phyloP scores from a whole-genome alignment of 2,113 vertebrate species.

The Panthera tigris region DNA sequence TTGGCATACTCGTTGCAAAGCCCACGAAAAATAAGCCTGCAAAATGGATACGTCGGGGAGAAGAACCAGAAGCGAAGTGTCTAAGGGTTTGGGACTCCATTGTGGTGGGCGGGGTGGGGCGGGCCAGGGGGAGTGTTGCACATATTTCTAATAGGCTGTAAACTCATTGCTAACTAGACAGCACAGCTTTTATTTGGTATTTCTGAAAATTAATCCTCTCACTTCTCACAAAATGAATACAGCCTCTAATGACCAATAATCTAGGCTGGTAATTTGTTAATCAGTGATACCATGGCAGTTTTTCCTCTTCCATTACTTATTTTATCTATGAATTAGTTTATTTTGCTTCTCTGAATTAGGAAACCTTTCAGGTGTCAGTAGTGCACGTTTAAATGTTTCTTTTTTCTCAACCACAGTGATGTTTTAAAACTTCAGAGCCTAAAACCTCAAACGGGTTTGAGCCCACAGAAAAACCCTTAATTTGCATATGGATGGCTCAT shows the following conservation, averaged over 20 bases:
- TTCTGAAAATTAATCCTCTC: too few relatives aligned
- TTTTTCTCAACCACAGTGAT: background rate
- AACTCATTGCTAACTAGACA: too few relatives aligned
- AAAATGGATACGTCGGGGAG: too few relatives aligned
- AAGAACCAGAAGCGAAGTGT: too few relatives aligned
- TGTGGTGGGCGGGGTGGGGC: too few relatives aligned
- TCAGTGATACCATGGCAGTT: background rate
- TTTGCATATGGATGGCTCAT: background rate
- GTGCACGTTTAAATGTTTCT: background rate
- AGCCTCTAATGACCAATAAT: background rate
- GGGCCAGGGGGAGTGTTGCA: too few relatives aligned
- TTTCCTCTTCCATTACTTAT: background rate
- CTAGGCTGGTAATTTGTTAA: background rate
- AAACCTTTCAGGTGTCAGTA: background rate
- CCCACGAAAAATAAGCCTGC: too few relatives aligned
- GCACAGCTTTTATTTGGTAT: too few relatives aligned
- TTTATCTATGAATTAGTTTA: background rate
- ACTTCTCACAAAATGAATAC: background rate
- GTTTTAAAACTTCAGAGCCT: background rate
- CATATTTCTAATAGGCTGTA: too few relatives aligned
- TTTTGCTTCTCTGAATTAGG: background rate
- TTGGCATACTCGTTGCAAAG: too few relatives aligned
- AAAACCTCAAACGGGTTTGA: background rate
- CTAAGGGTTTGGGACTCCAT: too few relatives aligned
- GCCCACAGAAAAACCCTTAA: background rate